Conservation (phyloP, 2,797 vertebrate species). For the Heteromormyrus szaboi region DNA sequence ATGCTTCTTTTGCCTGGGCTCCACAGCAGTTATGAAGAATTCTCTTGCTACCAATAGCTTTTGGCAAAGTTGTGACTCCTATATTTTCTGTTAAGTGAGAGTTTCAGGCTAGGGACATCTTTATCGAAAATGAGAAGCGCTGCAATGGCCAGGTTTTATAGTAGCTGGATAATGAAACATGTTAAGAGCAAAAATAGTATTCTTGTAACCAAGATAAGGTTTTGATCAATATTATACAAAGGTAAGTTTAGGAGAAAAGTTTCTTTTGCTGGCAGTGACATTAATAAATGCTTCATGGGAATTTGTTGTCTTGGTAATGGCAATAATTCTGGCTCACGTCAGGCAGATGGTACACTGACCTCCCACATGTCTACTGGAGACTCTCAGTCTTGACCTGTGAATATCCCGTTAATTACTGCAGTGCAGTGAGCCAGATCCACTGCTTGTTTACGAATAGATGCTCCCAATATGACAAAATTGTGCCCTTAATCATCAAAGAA, state of each 20-base stretch:
- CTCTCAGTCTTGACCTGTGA: constrained; percentile 6
- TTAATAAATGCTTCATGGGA: background rate
- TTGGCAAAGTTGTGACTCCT: constrained; percentile 39
- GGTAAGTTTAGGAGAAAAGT: background rate
- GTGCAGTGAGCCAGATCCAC: background rate
- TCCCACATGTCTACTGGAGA: background rate
- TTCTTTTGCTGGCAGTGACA: background rate
- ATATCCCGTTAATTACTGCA: constrained; percentile 14
- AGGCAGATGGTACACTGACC: background rate
- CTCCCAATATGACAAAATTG: constrained; percentile 19
- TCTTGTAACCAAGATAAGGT: background rate
- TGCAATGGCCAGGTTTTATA: background rate
- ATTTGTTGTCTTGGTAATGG: background rate
- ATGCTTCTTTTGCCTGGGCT: constrained; percentile 47
- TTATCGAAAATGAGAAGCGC: background rate
- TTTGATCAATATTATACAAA: background rate
- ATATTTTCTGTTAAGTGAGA: constrained; percentile 43
- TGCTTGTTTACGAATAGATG: background rate
- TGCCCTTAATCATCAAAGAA: background rate
- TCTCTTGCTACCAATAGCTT: constrained; percentile 60
- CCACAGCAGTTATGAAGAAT: constrained; percentile 54
- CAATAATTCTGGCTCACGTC: background rate
- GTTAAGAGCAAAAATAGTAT: background rate
- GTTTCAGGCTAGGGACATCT: background rate
- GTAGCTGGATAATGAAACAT: background rate